phyloP scores from a whole-genome alignment of 2,888 invertebrate genomes.

The Mechanitis mazaeus region DNA sequence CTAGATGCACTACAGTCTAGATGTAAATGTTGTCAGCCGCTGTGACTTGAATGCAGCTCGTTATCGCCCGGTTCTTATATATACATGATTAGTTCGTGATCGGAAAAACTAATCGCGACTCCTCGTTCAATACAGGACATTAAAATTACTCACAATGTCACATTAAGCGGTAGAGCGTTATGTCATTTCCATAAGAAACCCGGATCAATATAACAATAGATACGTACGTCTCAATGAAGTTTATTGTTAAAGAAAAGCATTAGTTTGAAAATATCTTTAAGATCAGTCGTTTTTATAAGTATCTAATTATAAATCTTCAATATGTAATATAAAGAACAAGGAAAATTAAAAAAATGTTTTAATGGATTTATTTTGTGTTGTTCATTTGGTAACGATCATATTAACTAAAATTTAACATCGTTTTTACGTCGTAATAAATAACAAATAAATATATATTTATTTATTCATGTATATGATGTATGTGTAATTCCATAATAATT shows the following conservation, averaged over 20 bases:
- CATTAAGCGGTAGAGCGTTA: constrained; percentile 60
- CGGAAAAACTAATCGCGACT: constrained; percentile 59
- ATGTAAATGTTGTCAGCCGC: constrained; percentile 49
- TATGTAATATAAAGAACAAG: too few species aligned
- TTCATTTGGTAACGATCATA: too few species aligned
- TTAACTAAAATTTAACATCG: too few species aligned
- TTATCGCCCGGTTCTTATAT: constrained; percentile 49
- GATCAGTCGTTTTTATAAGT: too few species aligned
- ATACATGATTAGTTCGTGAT: constrained; percentile 58
- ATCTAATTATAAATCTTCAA: too few species aligned
- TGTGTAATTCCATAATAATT: too few species aligned
- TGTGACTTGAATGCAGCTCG: constrained; percentile 34
- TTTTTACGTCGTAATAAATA: too few species aligned
- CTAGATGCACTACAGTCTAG: constrained; percentile 63
- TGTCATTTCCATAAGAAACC: constrained; percentile 64
- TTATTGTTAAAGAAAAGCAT: constrained; percentile 4
- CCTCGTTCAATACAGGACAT: constrained; percentile 47
- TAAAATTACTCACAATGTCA: constrained; percentile 59
- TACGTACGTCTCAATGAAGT: constrained; percentile 18
- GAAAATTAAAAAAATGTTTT: too few species aligned
- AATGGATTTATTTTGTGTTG: too few species aligned
- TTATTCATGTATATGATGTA: too few species aligned
- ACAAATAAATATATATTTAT: too few species aligned
- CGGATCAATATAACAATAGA: constrained; percentile 47
- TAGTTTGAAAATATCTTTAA: too few species aligned